Evolutionary conservation across 1,140 invertebrate genomes (phyloP), one percentile per base, ranked within the genome.

Genomic region (Uloborus diversus): DNA sequence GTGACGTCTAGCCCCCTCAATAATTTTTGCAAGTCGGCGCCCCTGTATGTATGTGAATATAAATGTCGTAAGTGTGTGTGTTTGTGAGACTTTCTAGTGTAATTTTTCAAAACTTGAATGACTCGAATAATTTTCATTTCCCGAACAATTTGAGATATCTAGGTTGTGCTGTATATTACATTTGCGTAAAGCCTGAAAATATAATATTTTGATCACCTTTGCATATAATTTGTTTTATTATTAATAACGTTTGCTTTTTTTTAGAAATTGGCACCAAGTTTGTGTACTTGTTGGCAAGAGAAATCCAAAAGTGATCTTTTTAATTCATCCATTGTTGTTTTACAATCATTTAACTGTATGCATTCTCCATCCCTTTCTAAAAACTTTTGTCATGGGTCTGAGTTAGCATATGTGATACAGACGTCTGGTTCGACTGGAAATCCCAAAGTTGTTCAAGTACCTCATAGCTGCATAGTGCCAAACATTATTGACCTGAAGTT

Each of bases 401-500:
- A 53, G 14, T 14, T 76, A 14, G 62, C 70, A 9, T 81, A 81
- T 51, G 20, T 68, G 11, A 53, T 70, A 13, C 75, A 78, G 47
- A 81, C 80, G 20, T 81, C 80, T 28, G 80, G 80, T 20, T 61
- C 80, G 11, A 81, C 80, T 37, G 80, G 80, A 2, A 2, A 37
- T 37, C 80, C 80, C 28, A 81, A 81, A 49, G 37, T 81, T 35
- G 62, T 76, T 9, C 62, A 76, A 42, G 80, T 81, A 14, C 75
- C 80, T 17, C 62, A 76, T 53, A 32, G 56, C 25, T 78, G 80
- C 25, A 81, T 81, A 27, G 4, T 76, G 7, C 80, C 80, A 47
- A 81, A 81, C 57, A 69, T 81, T 49, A 7, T 81, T 37, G 73
- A 81, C 62, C 27, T 81, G 14, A 76, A 32, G 80, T 81, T 30